These are phyloP conservation scores for Tenthredo amoena DNA, from an alignment of 2,888 invertebrate genomes.

Conservation along the genomic window DNA sequence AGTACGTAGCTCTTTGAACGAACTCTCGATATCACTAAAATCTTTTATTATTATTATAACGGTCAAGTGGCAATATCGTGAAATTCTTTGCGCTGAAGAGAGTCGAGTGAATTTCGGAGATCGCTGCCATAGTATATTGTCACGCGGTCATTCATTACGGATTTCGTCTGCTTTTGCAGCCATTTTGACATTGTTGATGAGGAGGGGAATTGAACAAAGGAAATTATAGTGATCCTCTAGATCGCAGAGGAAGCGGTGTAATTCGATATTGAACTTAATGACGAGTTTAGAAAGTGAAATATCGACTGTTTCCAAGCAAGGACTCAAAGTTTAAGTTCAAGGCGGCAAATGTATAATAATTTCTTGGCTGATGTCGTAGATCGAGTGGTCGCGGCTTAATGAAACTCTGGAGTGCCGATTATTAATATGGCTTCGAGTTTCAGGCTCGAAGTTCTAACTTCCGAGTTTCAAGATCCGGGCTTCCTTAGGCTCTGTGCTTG, in stretches of 20 bases:
- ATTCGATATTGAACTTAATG: background rate
- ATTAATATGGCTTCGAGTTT: constrained; percentile 73
- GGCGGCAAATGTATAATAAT: constrained; percentile 20
- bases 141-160: no score
- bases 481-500: constrained; percentile 53
- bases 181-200: no score
- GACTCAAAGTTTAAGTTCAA: background rate
- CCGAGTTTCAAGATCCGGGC: constrained; percentile 66
- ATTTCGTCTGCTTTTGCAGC: no score
- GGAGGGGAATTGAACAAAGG: no score
- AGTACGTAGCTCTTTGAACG: no score
- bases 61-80: no score
- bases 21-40: no score
- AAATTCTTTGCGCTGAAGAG: no score
- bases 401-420: constrained; percentile 76
- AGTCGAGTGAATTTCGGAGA: no score
- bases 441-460: background rate
- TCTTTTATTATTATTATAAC: no score
- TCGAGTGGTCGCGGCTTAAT: constrained; percentile 76
- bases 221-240: background rate
- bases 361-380: constrained; percentile 47
- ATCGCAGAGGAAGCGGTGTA: background rate
- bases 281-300: background rate
- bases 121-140: no score
- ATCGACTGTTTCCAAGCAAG: background rate